Base-by-base conservation (phyloP, 1,140 invertebrate genomes). In the Drosophila guanche region DNA sequence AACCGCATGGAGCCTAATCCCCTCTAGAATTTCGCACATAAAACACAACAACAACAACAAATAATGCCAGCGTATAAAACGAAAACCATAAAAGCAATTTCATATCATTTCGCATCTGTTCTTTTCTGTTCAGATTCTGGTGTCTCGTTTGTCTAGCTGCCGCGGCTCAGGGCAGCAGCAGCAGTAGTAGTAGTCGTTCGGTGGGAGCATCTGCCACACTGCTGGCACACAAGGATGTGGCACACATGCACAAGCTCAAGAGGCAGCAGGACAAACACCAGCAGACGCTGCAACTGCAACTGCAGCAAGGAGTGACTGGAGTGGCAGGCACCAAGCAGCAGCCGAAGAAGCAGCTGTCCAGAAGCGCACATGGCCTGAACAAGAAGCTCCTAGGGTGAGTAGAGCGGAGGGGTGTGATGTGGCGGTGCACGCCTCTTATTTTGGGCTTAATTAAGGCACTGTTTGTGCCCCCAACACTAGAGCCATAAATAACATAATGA, bases 361-460 rank as follows among this genome's bases (percentile, higher is more conserved):
- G 77, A 80, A 79, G 84, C 23, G 70, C 88, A 25, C 88, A 90
- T 37, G 83, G 88, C 22, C 79, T 80, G 45, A 90, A 90, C 75
- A 90, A 90, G 70, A 90, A 90, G 76, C 47, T 90, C 58, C 79
- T 90, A 42, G 90, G 70, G 88, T 90, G 62, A 88, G 88, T 88
- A 58, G 46, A 43, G 20, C 6, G 22, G 2, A 5, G n/a, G 42
- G 10, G 10, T 1, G 52, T 29, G 10, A 1, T 27, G 12, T 5
- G 48, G 12, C 10, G 16, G 61, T 37, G 23, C 37, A 48, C 56
- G 41, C 51, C 79, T 50, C 52, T 68, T 63, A 88, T 79, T 86
- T 88, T 66, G 83, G 78, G 76, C 67, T 76, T 88, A 88, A 88
- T 88, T 88, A 88, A 88, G 69, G 79, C 76, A 69, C 60, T 56